Base-by-base conservation (phyloP, 2,113 vertebrate species). In the Dipodomys merriami region DNA sequence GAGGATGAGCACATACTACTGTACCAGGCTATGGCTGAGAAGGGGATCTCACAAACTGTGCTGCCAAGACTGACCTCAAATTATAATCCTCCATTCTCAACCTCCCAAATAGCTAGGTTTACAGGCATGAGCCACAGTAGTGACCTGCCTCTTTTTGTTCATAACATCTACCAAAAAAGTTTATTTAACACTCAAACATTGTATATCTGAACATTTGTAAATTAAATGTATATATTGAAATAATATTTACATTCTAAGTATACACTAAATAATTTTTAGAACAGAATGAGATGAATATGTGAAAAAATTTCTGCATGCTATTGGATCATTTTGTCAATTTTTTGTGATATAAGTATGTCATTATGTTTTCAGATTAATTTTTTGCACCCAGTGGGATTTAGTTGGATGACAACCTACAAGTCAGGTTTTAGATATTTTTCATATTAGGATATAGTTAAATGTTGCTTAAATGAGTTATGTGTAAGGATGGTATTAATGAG, bases 171-270 rank as follows among this genome's bases (percentile, higher is more conserved):
- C 73, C 22, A 93, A 57, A 77, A 62, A 76, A 35, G 72, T 20
- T 77, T 94, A 89, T 83, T 79, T 22, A 82, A 35, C 35, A 73
- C 64, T 94, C 64, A 95, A 62, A 68, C 12, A 33, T 89, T 49
- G n/a, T 46, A 44, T 83, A 80, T 90, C 78, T 94, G 69, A 88
- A 30, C 88, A 39, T 62, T 84, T 90, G 64, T 78, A 92, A 67
- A 69, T 10, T 80, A 35, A 35, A 35, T 35, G 35, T 35, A 35
- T 35, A 35, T 35, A 35, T 3, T 35, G 35, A 35, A 35, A 35
- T 35, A 35, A 35, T 35, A 35, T 35, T 35, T 90, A 90, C 19
- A 60, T 83, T 80, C 73, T 92, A 79, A 86, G 27, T 91, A 39
- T n/a, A 74, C n/a, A 11, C 49, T 49, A 53, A 72, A 39, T 30